Evolutionary conservation across 2,797 vertebrate genomes (phyloP).

Genomic region (Chloroceryle inda): DNA sequence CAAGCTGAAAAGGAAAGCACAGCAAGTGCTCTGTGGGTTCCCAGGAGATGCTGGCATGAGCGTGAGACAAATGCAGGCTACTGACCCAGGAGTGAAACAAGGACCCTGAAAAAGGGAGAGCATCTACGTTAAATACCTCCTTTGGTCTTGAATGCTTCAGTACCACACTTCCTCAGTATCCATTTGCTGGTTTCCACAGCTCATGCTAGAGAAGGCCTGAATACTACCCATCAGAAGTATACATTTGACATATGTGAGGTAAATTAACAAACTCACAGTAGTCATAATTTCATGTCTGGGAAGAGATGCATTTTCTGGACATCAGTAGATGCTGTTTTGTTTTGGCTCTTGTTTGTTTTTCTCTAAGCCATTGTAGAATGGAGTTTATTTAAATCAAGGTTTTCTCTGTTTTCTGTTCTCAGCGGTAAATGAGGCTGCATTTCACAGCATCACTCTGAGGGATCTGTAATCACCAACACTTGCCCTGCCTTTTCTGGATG

Average conservation of each 20-base stretch:
- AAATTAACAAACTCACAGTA: background rate
- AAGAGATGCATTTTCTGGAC: background rate
- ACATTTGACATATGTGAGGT: background rate
- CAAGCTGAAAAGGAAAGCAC: background rate
- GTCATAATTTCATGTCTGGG: background rate
- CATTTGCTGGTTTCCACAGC: background rate
- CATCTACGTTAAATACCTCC: rapidly evolving
- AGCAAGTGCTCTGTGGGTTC: background rate
- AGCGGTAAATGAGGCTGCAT: background rate
- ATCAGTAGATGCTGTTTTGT: background rate
- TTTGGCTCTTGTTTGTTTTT: background rate
- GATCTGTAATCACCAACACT: background rate
- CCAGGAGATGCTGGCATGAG: background rate
- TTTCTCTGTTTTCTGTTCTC: background rate
- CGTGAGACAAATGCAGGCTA: background rate
- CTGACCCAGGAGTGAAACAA: background rate
- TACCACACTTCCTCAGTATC: background rate
- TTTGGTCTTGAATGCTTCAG: background rate
- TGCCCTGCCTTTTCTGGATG: background rate
- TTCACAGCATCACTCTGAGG: background rate
- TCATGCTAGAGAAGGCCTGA: background rate
- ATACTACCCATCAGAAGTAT: background rate
- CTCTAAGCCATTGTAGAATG: background rate
- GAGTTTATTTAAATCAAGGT: background rate
- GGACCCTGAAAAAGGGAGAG: background rate